Percentiles rank a stretch among this genome's conserved stretches.
Evolutionary conservation across 35 echinoderm and acorn worm species (phyloP).

Genomic region (Patiria miniata): DNA sequence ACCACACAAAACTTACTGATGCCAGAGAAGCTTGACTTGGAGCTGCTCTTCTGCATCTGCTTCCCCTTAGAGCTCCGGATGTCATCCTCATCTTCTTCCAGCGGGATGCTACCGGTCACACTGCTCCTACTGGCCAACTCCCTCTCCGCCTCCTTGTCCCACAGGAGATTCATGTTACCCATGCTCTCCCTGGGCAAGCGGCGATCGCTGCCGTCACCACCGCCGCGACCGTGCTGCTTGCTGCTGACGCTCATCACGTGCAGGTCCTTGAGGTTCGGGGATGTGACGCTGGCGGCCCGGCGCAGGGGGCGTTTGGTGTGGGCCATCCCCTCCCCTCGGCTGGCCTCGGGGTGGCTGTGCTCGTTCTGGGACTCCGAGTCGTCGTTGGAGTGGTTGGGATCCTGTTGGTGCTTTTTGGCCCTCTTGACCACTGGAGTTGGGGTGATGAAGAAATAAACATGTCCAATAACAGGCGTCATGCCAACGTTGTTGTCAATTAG

Average conservation of each 20-base stretch:
- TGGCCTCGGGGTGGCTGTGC: background rate
- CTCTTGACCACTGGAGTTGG: background rate
- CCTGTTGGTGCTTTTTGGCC: background rate
- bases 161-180: constrained; percentile 16
- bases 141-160: background rate
- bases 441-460: background rate
- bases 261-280: background rate
- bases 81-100: background rate
- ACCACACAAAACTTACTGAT: background rate
- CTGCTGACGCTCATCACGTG: background rate
- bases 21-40: constrained; percentile 8
- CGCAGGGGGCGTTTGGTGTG: background rate
- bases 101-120: background rate
- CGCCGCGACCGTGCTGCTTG: no score
- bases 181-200: background rate
- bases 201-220: background rate
- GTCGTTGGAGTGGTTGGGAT: constrained; percentile 4
- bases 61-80: background rate
- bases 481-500: background rate
- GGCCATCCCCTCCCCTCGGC: background rate
- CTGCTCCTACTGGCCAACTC: background rate
- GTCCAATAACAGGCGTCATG: background rate
- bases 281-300: background rate
- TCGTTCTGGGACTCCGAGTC: constrained; percentile 21
- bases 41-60: background rate